Evolutionary conservation across 2,888 invertebrate species (phyloP).

Genomic region (Drosophila leonis): DNA sequence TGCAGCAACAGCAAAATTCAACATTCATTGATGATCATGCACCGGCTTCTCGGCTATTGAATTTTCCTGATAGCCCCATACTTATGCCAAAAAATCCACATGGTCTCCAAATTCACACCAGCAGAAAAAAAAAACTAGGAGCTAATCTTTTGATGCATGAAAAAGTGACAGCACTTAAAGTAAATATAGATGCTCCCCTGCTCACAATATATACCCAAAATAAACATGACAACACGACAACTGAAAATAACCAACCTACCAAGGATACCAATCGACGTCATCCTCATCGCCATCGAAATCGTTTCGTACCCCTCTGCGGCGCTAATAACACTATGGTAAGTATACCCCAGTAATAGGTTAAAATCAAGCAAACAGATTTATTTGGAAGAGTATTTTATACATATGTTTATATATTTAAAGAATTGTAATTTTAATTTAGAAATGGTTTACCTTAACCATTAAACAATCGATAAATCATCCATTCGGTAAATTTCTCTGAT

Average conservation of each 20-base stretch:
- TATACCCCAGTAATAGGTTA: constrained; percentile 20
- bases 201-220: constrained; percentile 51
- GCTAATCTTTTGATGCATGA: constrained; percentile 30
- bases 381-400: too few relatives aligned
- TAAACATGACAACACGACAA: too few relatives aligned
- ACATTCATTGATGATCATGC: constrained; percentile 83
- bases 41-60: constrained; percentile 76
- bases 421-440: too few relatives aligned
- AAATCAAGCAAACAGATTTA: constrained; percentile 62
- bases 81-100: constrained; percentile 68
- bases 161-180: constrained; percentile 33
- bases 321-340: constrained; percentile 82
- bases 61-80: constrained; percentile 83
- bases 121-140: constrained; percentile 44
- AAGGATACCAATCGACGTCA: too few relatives aligned
- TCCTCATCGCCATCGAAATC: too few relatives aligned
- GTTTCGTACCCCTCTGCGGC: constrained; percentile 62
- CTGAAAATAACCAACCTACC: too few relatives aligned
- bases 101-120: constrained; percentile 47
- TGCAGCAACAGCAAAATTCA: constrained; percentile 82
- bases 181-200: constrained; percentile 12
- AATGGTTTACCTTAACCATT: too few relatives aligned
- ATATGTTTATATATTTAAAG: too few relatives aligned
- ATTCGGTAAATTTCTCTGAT: too few relatives aligned
- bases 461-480: too few relatives aligned